phyloP scores from a whole-genome alignment of 30 jellyfish, hydroid and myxozoan genomes.

The Nemopilema nomurai region DNA sequence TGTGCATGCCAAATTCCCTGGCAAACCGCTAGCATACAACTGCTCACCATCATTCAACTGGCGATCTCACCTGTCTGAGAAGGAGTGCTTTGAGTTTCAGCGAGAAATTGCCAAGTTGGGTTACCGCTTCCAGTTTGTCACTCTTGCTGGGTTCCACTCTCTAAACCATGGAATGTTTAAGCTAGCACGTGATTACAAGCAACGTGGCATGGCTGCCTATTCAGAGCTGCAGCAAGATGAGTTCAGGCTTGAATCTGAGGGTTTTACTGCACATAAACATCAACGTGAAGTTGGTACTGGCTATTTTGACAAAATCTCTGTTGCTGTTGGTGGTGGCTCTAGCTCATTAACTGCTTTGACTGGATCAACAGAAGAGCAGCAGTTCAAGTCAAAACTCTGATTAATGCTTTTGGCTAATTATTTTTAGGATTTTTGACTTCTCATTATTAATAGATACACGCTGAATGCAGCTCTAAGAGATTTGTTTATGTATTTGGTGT shows the following conservation, averaged over 20 bases:
- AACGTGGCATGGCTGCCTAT: slow-evolving; percentile 93
- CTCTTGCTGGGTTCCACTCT: slow-evolving; percentile 97
- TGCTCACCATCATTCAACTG: slow-evolving; percentile 98
- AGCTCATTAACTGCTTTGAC: slow-evolving; percentile 81
- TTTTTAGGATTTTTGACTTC: no score
- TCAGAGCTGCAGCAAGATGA: slow-evolving; percentile 86
- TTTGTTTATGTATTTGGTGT: no score
- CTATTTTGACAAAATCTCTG: slow-evolving; percentile 79
- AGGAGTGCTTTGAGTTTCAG: slow-evolving; percentile 77
- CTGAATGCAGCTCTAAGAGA: no score
- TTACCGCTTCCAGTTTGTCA: slow-evolving; percentile 88
- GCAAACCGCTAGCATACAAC: slow-evolving; percentile 94
- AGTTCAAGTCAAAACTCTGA: slow-evolving; percentile 67
- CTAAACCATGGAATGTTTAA: slow-evolving; percentile 94
- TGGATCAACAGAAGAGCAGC: slow-evolving; percentile 98
- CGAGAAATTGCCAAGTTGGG: slow-evolving; percentile 92
- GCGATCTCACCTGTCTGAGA: slow-evolving; percentile 81
- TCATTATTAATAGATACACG: no score
- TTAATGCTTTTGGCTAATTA: not conserved
- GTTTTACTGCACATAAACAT: slow-evolving; percentile 93
- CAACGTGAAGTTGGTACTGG: slow-evolving; percentile 99
- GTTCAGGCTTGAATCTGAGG: slow-evolving; percentile 71
- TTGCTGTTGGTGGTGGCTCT: slow-evolving; percentile 83
- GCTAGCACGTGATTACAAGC: slow-evolving; percentile 75
- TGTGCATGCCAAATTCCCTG: slow-evolving; percentile 85